phyloP scores from a whole-genome alignment of 2,113 vertebrate species.

The Boleophthalmus pectinirostris region DNA sequence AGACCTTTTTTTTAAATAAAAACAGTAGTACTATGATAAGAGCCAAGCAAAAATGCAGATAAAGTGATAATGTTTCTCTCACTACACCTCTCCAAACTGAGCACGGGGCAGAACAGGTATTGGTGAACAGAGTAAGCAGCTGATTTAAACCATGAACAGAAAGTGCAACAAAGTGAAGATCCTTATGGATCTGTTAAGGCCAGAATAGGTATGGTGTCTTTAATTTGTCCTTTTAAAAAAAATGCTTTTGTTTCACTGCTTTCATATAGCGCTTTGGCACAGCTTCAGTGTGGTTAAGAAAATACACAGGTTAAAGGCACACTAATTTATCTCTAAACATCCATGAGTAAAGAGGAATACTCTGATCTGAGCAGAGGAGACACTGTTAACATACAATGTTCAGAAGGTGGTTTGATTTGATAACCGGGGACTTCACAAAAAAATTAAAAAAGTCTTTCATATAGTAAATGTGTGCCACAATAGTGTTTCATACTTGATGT shows the following conservation, averaged over 20 bases:
- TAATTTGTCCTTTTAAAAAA: no score
- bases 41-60: constrained; percentile 3
- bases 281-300: background rate
- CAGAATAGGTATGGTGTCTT: background rate
- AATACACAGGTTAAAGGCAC: constrained; percentile 44
- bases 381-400: background rate
- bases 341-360: constrained; percentile 4
- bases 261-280: background rate
- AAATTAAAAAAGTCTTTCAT: background rate
- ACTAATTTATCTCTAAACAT: constrained; percentile 3
- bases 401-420: background rate
- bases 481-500: background rate
- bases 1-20: background rate
- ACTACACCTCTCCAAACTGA: background rate
- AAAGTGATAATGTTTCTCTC: constrained; percentile 16
- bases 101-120: background rate
- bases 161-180: constrained; percentile 45
- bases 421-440: background rate
- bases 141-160: constrained; percentile 9
- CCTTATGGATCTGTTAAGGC: background rate
- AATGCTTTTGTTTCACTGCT: background rate
- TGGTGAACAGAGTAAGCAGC: background rate
- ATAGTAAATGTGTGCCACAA: background rate
- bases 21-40: constrained; percentile 8
- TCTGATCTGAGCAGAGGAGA: background rate